These are phyloP conservation scores for Castor canadensis DNA, from an alignment of 2,113 vertebrate species.

Conservation along the genomic window DNA sequence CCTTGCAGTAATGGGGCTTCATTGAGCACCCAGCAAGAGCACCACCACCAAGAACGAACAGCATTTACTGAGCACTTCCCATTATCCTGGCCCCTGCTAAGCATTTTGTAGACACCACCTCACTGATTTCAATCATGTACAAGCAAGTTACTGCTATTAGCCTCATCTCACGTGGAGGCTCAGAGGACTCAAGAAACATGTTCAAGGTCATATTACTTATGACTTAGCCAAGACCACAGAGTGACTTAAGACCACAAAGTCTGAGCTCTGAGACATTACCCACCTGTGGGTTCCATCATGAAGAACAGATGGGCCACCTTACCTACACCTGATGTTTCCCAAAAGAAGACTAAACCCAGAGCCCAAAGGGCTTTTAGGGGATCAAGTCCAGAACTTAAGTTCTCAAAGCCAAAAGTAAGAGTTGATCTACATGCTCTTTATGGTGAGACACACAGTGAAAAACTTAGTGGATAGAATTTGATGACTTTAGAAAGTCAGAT, in stretches of 20 bases:
- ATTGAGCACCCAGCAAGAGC: not conserved
- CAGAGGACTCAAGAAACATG: not conserved
- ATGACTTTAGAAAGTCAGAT: not conserved
- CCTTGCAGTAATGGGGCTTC: not conserved
- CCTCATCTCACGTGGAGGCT: conserved; percentile 44
- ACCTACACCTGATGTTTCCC: not conserved
- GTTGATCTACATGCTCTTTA: not conserved
- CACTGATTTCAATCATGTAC: not conserved
- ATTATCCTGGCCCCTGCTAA: not conserved
- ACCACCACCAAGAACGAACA: not conserved
- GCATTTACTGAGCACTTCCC: not conserved
- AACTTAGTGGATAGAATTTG: not conserved
- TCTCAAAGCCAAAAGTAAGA: not conserved
- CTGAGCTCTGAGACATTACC: not conserved
- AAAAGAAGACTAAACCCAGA: not conserved
- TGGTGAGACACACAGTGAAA: not conserved
- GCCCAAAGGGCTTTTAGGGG: not conserved
- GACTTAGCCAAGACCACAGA: not conserved
- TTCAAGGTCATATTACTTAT: not conserved
- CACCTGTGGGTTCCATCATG: not conserved
- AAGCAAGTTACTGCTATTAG: not conserved
- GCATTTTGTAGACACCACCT: not conserved
- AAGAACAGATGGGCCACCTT: not conserved
- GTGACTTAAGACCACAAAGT: not conserved
- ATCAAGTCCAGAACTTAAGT: not conserved